A percentile compares a stretch with the other conserved stretches of the same genome.
Evolutionary conservation across 2,797 vertebrate species (phyloP).

Genomic region (Cryptoblepharus egeriae): DNA sequence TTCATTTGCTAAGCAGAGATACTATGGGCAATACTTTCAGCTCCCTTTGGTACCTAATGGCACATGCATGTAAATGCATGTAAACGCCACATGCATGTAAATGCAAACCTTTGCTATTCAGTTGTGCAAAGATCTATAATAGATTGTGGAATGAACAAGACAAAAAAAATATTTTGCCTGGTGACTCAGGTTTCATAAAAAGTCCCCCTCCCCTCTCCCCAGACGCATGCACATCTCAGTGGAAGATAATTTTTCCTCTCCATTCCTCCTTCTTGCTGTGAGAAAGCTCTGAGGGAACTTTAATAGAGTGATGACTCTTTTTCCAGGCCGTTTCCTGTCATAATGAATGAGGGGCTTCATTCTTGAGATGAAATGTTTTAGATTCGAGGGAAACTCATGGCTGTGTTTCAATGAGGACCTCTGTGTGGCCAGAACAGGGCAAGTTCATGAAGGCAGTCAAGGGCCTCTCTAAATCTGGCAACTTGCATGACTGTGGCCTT

Average conservation of each 20-base stretch:
- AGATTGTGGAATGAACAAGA: not conserved
- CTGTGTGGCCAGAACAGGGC: not conserved
- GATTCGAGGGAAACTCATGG: not conserved
- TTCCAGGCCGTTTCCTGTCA: slow-evolving; percentile 28
- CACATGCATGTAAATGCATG: not conserved
- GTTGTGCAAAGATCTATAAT: not conserved
- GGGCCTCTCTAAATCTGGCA: rapidly evolving
- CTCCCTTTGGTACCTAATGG: not conserved
- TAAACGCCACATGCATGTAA: rapidly evolving
- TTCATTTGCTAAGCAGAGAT: not conserved
- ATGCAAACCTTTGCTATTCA: rapidly evolving
- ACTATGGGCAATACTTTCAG: not conserved
- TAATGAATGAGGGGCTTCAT: slow-evolving; percentile 19
- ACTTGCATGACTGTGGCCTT: not conserved
- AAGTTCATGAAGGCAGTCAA: not conserved
- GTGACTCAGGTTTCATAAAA: not conserved
- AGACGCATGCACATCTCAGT: not conserved
- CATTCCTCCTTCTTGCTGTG: not conserved
- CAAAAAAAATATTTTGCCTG: not conserved
- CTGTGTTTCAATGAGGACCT: rapidly evolving
- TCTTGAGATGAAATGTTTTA: not conserved
- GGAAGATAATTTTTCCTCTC: not conserved
- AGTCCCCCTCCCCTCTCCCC: not conserved
- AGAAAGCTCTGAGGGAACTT: not conserved
- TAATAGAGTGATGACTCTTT: not conserved